Conservation (phyloP, 2,113 vertebrate species). For the Seriola aureovittata region DNA sequence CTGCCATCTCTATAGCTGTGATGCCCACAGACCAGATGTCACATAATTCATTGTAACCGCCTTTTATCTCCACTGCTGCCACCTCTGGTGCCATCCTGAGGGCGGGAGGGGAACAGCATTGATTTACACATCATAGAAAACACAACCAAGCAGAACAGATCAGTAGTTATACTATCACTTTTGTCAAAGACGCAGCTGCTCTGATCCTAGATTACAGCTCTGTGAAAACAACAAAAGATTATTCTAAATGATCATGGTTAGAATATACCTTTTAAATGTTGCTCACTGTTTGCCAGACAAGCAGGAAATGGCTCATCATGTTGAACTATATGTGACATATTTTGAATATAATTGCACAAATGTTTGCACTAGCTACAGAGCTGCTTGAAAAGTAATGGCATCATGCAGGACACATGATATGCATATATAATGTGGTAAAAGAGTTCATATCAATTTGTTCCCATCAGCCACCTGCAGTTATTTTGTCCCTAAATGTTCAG, state of each 20-base stretch:
- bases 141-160: background rate
- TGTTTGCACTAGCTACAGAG: background rate
- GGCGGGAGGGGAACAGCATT: constrained; percentile 3
- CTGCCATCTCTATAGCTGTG: constrained; percentile 92
- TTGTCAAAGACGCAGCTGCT: no score
- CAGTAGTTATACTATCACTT: no score
- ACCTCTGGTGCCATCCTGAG: constrained; percentile 96
- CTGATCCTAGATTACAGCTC: background rate
- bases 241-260: no score
- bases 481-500: background rate
- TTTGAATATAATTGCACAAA: background rate
- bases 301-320: no score
- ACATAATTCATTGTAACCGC: constrained; percentile 92
- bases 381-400: no score
- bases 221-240: background rate
- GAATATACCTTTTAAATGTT: no score
- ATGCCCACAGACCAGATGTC: constrained; percentile 96
- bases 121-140: background rate
- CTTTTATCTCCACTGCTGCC: constrained; percentile 92
- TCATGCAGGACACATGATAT: background rate
- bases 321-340: background rate
- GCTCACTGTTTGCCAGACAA: no score
- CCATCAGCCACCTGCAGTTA: no score
- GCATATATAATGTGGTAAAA: background rate
- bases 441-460: background rate